Evolutionary conservation across 2,113 vertebrate genomes (phyloP), one percentile per base, ranked within the genome.

Genomic region (Chroicocephalus ridibundus): DNA sequence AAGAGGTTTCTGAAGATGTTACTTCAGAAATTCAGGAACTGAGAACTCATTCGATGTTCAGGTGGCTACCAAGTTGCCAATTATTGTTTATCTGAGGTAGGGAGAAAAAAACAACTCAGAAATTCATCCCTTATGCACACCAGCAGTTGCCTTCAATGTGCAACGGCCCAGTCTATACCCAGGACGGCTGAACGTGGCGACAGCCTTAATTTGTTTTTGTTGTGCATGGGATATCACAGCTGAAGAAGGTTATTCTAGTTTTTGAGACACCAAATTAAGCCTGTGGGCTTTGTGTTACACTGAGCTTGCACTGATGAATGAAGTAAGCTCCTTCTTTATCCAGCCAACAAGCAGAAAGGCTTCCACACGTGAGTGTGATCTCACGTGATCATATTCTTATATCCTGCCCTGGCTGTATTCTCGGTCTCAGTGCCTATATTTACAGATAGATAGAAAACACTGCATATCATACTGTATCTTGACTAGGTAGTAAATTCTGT

Each of bases 181-280:
- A 81, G n/a, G 55, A n/a, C 49, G 49, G 51, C 69, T 60, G 19
- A 75, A 47, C 0, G 2, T 21, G 42, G 42, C 0, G 1, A 36
- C 25, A 75, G 25, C 24, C 31, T 55, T 60, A 2, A 34, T 38
- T 44, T 72, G 38, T 1, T 58, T 69, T 57, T 52, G 38, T 15
- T 65, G 38, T 29, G 36, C 14, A 40, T 0, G 2, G 13, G 18
- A 4, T 10, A 42, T 31, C 1, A 1, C 18, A 92, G 51, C 46
- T 75, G 12, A 71, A 69, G 27, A 14, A 70, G 34, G 24, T 71
- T 32, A 55, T 46, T 57, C 46, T 13, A 32, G 20, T n/a, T 61
- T 77, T 49, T 0, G 1, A 92, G 82, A 83, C 31, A 36, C 31
- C 55, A 70, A 49, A 83, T 80, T 10, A 75, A 70, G 51, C 32